Evolutionary conservation across 2,113 vertebrate species (phyloP).

Genomic region (Chaetodon trifascialis): DNA sequence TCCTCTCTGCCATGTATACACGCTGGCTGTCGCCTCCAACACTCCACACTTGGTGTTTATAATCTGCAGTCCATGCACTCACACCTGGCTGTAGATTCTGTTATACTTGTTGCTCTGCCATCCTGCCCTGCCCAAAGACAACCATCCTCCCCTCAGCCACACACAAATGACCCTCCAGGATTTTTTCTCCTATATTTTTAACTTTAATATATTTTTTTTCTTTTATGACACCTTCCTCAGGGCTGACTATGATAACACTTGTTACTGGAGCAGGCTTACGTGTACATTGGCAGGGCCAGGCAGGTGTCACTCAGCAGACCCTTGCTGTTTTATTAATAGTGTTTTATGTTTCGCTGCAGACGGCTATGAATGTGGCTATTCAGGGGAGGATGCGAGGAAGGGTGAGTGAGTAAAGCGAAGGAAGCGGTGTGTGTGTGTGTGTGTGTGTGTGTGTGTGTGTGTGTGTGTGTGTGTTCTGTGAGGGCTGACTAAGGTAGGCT

Average conservation of each 20-base stretch:
- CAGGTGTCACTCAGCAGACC: slow-evolving; percentile 73
- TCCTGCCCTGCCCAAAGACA: slow-evolving; percentile 8
- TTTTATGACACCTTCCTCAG: slow-evolving; percentile 49
- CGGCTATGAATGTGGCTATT: slow-evolving; percentile 77
- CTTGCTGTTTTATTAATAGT: slow-evolving; percentile 71
- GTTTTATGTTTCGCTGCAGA: slow-evolving; percentile 67
- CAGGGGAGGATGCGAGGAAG: slow-evolving; percentile 49
- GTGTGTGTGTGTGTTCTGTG: slow-evolving; percentile 44
- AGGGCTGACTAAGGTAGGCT: slow-evolving; percentile 36
- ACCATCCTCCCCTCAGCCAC: neutral
- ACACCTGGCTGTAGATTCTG: slow-evolving; percentile 57
- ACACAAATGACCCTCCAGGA: slow-evolving; percentile 25
- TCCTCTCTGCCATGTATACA: slow-evolving; percentile 18
- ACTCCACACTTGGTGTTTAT: slow-evolving; percentile 42
- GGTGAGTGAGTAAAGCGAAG: slow-evolving; percentile 50
- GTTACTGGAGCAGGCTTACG: slow-evolving; percentile 48
- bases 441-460: no score
- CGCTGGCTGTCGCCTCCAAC: slow-evolving; percentile 42
- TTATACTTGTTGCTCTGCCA: slow-evolving; percentile 53
- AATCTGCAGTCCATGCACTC: slow-evolving; percentile 46
- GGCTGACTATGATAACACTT: slow-evolving; percentile 72
- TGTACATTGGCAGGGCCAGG: slow-evolving; percentile 69
- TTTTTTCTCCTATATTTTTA: slow-evolving; percentile 40
- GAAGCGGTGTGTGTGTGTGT: slow-evolving; percentile 59
- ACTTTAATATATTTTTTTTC: slow-evolving; percentile 42